phyloP scores from a whole-genome alignment of 2,888 invertebrate species.

The Erebia palarica region DNA sequence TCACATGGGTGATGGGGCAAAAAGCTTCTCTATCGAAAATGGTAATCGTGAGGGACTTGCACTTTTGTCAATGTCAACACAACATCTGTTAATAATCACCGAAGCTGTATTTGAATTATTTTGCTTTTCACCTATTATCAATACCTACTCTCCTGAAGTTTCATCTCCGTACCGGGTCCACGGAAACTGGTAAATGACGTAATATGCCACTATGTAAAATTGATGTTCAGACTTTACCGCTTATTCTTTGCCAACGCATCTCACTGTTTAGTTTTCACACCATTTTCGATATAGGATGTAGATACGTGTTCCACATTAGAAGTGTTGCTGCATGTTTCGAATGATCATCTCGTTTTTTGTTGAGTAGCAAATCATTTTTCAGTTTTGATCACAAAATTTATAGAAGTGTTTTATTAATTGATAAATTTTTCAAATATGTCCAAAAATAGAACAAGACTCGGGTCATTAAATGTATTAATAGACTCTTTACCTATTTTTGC shows the following conservation, averaged over 20 bases:
- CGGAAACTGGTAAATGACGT: constrained; percentile 55
- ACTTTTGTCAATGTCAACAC: constrained; percentile 50
- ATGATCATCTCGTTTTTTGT: constrained; percentile 21
- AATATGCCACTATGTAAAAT: constrained; percentile 60
- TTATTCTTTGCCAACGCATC: constrained; percentile 58
- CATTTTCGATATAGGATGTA: constrained; percentile 68
- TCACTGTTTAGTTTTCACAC: constrained; percentile 64
- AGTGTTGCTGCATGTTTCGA: constrained; percentile 43
- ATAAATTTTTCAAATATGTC: constrained; percentile 30
- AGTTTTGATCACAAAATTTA: constrained; percentile 5
- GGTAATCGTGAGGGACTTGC: constrained; percentile 57
- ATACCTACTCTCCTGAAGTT: constrained; percentile 37
- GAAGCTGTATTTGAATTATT: constrained; percentile 52
- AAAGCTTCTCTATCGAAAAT: constrained; percentile 64
- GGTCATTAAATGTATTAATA: constrained; percentile 39
- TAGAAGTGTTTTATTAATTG: background rate
- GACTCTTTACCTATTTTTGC: constrained; percentile 28
- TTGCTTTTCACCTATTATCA: constrained; percentile 48
- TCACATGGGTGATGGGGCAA: constrained; percentile 40
- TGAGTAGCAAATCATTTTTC: constrained; percentile 34
- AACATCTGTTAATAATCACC: constrained; percentile 48
- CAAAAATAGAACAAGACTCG: constrained; percentile 41
- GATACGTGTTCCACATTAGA: constrained; percentile 46
- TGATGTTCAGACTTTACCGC: constrained; percentile 65
- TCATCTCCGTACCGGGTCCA: constrained; percentile 29